These are phyloP conservation scores for Marisa cornuarietis DNA, from an alignment of 1,140 invertebrate species.

Conservation along the genomic window DNA sequence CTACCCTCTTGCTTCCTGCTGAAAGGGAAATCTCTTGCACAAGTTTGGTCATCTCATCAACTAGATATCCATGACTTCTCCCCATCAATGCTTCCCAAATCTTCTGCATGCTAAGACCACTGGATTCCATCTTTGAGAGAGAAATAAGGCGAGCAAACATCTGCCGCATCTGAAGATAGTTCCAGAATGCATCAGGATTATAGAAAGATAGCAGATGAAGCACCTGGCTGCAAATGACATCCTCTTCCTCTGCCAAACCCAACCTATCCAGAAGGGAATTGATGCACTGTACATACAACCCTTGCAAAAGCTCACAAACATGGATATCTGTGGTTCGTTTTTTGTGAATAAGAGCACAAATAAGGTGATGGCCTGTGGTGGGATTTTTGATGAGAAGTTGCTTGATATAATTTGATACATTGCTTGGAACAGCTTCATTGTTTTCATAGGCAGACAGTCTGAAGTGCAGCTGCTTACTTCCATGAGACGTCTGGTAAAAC, in stretches of 20 bases:
- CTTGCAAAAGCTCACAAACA: slow-evolving; percentile 30
- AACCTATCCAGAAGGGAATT: slow-evolving; percentile 44
- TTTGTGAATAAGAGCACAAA: slow-evolving; percentile 30
- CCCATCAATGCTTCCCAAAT: slow-evolving; percentile 47
- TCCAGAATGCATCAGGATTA: slow-evolving; percentile 43
- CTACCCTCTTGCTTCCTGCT: background rate
- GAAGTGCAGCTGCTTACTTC: slow-evolving; percentile 17
- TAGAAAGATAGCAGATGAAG: slow-evolving; percentile 49
- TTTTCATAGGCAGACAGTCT: slow-evolving; percentile 20
- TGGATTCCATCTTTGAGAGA: slow-evolving; percentile 15
- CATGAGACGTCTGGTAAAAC: slow-evolving; percentile 36
- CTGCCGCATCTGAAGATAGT: slow-evolving; percentile 45
- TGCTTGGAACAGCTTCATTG: slow-evolving; percentile 30
- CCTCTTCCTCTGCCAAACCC: slow-evolving; percentile 14
- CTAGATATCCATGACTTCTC: slow-evolving; percentile 38
- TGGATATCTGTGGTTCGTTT: slow-evolving; percentile 16
- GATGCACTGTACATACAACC: slow-evolving; percentile 48
- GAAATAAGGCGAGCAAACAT: slow-evolving; percentile 49
- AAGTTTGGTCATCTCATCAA: slow-evolving; percentile 51
- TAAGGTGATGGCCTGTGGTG: slow-evolving; percentile 43
- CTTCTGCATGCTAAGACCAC: slow-evolving; percentile 27
- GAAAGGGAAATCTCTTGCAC: slow-evolving; percentile 41
- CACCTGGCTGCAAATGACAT: slow-evolving; percentile 28
- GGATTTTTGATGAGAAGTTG: slow-evolving; percentile 41
- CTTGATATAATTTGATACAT: slow-evolving; percentile 42